phyloP scores from a whole-genome alignment of 1,140 invertebrate species.

The Aphis gossypii region DNA sequence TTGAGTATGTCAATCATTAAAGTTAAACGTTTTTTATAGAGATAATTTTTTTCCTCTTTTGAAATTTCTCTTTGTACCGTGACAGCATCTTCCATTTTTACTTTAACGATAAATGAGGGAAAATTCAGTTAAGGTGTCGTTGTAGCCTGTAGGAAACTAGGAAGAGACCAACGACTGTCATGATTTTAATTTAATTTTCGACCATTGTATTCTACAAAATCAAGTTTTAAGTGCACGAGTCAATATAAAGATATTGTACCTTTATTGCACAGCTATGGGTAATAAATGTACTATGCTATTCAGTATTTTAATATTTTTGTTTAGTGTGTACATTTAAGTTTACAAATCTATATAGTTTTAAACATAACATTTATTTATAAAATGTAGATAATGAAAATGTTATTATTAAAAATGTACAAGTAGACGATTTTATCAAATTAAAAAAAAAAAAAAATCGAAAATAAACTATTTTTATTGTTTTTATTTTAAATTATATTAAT shows the following conservation, averaged over 20 bases:
- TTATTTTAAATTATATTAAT: neutral
- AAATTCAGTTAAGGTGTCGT: neutral
- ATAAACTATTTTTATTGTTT: neutral
- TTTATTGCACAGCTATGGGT: neutral
- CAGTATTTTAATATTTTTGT: neutral
- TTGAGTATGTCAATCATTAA: neutral
- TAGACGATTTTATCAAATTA: no score
- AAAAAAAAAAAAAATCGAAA: neutral
- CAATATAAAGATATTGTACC: neutral
- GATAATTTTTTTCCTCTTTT: neutral
- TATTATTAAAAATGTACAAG: no score
- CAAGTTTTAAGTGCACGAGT: neutral
- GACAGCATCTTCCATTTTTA: neutral
- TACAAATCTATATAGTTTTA: neutral
- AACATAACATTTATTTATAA: neutral
- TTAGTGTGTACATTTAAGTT: neutral
- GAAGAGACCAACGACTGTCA: neutral
- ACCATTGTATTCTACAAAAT: neutral
- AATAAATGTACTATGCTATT: neutral
- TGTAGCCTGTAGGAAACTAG: neutral
- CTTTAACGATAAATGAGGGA: neutral
- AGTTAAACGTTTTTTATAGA: neutral
- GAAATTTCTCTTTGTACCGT: neutral
- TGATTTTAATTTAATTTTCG: slow-evolving; percentile 1
- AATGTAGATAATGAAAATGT: no score